Percentiles rank a stretch among this genome's conserved stretches.
Conservation (phyloP, 2,113 vertebrate genomes). For the Thalassoma bifasciatum region DNA sequence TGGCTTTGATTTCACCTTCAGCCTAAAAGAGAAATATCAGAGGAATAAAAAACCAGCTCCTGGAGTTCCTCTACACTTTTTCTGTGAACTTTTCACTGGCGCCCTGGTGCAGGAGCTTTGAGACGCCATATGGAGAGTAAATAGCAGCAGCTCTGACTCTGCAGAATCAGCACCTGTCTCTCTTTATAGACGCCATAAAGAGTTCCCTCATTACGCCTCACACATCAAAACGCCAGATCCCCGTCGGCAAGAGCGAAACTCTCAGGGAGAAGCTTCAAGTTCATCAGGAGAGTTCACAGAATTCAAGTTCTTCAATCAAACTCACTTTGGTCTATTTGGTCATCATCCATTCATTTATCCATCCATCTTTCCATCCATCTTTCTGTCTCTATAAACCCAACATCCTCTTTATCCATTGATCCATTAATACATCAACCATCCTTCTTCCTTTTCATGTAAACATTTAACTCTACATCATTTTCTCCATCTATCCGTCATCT, state of each 20-base stretch:
- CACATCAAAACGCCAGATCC: background rate
- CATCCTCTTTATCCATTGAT: too few species aligned
- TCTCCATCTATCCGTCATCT: too few species aligned
- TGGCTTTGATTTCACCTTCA: slow-evolving; percentile 75
- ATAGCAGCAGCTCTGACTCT: slow-evolving; percentile 30
- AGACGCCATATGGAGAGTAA: slow-evolving; percentile 25
- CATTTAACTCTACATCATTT: too few species aligned
- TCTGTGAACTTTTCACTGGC: background rate
- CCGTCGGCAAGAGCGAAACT: background rate
- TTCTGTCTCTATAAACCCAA: too few species aligned
- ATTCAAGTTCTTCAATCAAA: too few species aligned
- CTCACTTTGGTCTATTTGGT: too few species aligned
- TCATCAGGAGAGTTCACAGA: too few species aligned
- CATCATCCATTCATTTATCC: too few species aligned
- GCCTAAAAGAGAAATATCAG: slow-evolving; percentile 54
- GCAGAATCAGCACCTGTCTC: slow-evolving; percentile 26
- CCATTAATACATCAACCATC: too few species aligned
- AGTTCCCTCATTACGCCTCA: slow-evolving; percentile 13
- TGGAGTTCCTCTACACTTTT: background rate
- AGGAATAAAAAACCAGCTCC: background rate
- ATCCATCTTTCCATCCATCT: too few species aligned
- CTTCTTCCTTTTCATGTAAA: too few species aligned
- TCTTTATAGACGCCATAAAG: slow-evolving; percentile 41
- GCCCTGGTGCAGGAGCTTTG: background rate
- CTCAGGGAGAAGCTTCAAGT: background rate